Conservation (phyloP, 2,797 vertebrate species). For the Clarias pachynema region DNA sequence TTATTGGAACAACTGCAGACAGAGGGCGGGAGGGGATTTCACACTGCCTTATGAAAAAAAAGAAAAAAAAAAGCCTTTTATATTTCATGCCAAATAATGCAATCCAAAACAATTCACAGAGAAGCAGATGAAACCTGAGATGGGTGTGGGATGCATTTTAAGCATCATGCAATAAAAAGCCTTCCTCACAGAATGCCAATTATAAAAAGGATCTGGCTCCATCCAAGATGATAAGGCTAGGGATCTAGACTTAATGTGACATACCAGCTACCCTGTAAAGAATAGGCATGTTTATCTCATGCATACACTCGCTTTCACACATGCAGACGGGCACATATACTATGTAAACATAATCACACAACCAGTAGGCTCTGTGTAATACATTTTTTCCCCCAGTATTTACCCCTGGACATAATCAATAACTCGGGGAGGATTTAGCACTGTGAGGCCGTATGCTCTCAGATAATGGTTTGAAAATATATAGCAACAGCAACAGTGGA, state of each 20-base stretch:
- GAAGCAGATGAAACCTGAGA: slow-evolving; percentile 68
- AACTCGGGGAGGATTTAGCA: slow-evolving; percentile 64
- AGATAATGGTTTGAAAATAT: slow-evolving; percentile 66
- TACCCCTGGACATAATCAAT: slow-evolving; percentile 69
- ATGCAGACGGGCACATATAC: slow-evolving; percentile 32
- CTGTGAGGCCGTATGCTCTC: slow-evolving; percentile 62
- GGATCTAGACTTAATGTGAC: slow-evolving; percentile 56
- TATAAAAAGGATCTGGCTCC: slow-evolving; percentile 61
- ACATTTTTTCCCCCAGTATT: slow-evolving; percentile 53
- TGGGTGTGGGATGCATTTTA: slow-evolving; percentile 66
- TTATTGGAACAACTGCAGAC: slow-evolving; percentile 70
- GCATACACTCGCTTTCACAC: slow-evolving; percentile 11
- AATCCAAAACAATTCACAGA: slow-evolving; percentile 70
- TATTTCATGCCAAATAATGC: slow-evolving; percentile 77
- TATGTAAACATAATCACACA: slow-evolving; percentile 9
- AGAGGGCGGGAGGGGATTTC: slow-evolving; percentile 66
- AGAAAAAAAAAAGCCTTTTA: slow-evolving; percentile 75
- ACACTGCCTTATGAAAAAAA: slow-evolving; percentile 72
- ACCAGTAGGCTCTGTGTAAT: slow-evolving; percentile 31
- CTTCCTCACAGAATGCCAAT: slow-evolving; percentile 57
- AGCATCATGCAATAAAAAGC: slow-evolving; percentile 53
- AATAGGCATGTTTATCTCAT: slow-evolving; percentile 46
- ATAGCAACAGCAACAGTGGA: slow-evolving; percentile 47
- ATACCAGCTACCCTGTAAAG: slow-evolving; percentile 40
- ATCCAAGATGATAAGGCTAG: slow-evolving; percentile 67